These are phyloP conservation scores for Drosophila leonis DNA, from an alignment of 2,888 invertebrate species.

Conservation along the genomic window DNA sequence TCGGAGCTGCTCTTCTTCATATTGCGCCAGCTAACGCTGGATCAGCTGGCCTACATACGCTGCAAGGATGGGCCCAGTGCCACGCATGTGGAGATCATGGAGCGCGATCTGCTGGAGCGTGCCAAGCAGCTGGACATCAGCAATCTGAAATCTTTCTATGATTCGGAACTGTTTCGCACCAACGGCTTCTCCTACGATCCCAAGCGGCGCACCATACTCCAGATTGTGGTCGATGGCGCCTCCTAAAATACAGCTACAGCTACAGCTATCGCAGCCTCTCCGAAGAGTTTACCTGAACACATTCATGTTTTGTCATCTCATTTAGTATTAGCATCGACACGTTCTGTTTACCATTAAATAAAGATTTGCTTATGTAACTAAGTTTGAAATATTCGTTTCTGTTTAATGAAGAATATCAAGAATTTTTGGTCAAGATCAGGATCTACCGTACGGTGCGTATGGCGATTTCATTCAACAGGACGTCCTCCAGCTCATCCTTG, in stretches of 20 bases:
- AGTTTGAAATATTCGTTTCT: background rate
- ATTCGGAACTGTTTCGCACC: slow-evolving; percentile 94
- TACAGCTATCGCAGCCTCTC: background rate
- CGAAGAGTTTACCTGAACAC: background rate
- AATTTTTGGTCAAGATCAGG: background rate
- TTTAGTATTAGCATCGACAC: slow-evolving; percentile 35
- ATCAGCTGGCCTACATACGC: slow-evolving; percentile 94
- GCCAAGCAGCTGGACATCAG: slow-evolving; percentile 96
- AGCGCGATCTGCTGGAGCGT: slow-evolving; percentile 93
- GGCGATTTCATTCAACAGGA: slow-evolving; percentile 27
- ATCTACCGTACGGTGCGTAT: slow-evolving; percentile 8
- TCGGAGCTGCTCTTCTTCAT: slow-evolving; percentile 98
- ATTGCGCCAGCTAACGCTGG: slow-evolving; percentile 95
- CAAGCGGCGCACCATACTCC: slow-evolving; percentile 93
- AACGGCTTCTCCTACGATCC: slow-evolving; percentile 95
- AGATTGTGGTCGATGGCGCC: slow-evolving; percentile 89
- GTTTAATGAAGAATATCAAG: background rate
- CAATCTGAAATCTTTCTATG: slow-evolving; percentile 95
- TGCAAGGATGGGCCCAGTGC: slow-evolving; percentile 89
- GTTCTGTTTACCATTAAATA: slow-evolving; percentile 45
- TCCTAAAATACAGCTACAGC: slow-evolving; percentile 50
- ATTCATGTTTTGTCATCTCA: slow-evolving; percentile 45
- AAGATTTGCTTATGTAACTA: slow-evolving; percentile 34
- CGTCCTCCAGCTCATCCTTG: slow-evolving; percentile 16
- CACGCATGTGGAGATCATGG: slow-evolving; percentile 92